These are phyloP conservation scores for Erebia epiphron DNA, from an alignment of 2,888 invertebrate genomes.

Conservation along the genomic window DNA sequence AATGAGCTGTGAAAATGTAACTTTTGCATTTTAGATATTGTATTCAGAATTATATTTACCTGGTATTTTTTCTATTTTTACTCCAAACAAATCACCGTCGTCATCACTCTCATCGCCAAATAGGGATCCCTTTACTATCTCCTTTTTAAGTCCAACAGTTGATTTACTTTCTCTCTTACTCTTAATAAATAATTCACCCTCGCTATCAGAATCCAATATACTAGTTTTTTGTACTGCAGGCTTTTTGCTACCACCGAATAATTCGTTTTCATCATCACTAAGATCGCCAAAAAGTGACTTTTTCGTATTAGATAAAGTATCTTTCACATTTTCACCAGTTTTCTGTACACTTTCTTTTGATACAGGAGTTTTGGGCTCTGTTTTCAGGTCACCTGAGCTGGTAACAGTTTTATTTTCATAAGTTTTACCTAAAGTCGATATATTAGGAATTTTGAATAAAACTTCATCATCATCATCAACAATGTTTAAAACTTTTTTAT, in stretches of 20 bases:
- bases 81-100: conserved; percentile 58
- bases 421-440: conserved; percentile 28
- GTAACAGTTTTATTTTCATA: conserved; percentile 24
- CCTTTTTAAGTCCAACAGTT: conserved; percentile 41
- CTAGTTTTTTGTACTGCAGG: conserved; percentile 42
- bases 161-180: conserved; percentile 37
- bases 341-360: conserved; percentile 21
- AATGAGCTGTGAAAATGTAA: background rate
- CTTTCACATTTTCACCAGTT: conserved; percentile 25
- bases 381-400: conserved; percentile 1
- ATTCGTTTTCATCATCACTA: conserved; percentile 62
- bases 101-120: conserved; percentile 70
- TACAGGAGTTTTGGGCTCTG: conserved; percentile 12
- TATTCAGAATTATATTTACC: conserved; percentile 47
- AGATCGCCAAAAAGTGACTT: conserved; percentile 59
- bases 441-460: conserved; percentile 41
- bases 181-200: conserved; percentile 62
- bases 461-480: conserved; percentile 42
- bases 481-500: conserved; percentile 31
- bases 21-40: too few species aligned
- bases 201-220: conserved; percentile 67
- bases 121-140: conserved; percentile 50
- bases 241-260: conserved; percentile 56
- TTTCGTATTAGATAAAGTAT: conserved; percentile 37
- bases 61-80: conserved; percentile 48